Evolutionary conservation across 2,888 invertebrate genomes (phyloP), one percentile per base, ranked within the genome.

Genomic region (Chymomyza procnemis): DNA sequence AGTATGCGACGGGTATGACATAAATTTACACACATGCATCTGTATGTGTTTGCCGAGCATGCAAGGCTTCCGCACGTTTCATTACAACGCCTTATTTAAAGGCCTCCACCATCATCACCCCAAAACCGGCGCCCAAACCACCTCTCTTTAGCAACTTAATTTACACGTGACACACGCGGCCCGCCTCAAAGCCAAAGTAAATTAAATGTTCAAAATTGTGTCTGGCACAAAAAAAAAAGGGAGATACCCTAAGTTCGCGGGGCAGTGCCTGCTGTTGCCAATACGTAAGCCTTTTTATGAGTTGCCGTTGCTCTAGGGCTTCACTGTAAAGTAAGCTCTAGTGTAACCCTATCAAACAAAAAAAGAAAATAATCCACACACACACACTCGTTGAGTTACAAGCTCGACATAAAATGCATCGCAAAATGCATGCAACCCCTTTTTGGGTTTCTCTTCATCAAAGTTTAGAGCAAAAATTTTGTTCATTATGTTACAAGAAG

Each of bases 41-140:
- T 68, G 57, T 66, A 54, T 65, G 58, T 61, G 61, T 65, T 62
- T 67, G 72, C 12, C 73, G 81, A 79, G 64, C 71, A 83, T 83
- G 81, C 86, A 83, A 87, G 81, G 81, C 81, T 81, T 87, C 88
- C 78, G 85, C 88, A 82, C 88, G 88, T 82, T 82, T 82, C 84
- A 87, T 82, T 87, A 88, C 79, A 78, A 83, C 12, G 56, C 52
- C 57, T 26, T n/a, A 54, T 48, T 26, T 54, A 19, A 16, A 64
- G 21, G 9, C 58, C 66, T 22, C 14, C 50, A n/a, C 61, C 58
- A 64, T 22, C 14, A 46, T 12, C 61, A 8, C 8, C 26, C 26
- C 55, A 19, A 46, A 62, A 46, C 58, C 52, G n/a, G 41, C 48
- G 41, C n/a, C 16, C 70, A 30, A 52, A 34, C 62, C 6, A 22